phyloP scores from a whole-genome alignment of 2,797 vertebrate genomes.

The Vipera latastei region DNA sequence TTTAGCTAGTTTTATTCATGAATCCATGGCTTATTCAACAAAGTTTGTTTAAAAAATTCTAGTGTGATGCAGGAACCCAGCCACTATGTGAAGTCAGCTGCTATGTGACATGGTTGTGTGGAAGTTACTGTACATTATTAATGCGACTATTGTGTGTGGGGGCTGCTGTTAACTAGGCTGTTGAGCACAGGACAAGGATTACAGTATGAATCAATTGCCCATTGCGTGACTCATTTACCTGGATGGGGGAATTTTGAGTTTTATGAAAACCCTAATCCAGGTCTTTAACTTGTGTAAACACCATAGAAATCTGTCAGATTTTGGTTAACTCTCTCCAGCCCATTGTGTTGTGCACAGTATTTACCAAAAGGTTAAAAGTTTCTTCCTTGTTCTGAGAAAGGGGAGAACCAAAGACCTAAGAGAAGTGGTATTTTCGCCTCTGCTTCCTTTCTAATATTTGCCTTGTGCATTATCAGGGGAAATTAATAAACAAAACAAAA shows the following conservation, averaged over 20 bases:
- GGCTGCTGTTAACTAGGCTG: not conserved
- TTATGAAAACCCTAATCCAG: not conserved
- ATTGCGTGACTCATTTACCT: not conserved
- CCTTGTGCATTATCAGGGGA: not conserved
- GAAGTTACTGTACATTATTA: not conserved
- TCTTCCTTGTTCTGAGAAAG: not conserved
- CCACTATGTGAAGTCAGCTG: not conserved
- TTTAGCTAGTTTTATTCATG: not conserved
- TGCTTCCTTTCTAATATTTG: not conserved
- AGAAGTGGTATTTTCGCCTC: not conserved
- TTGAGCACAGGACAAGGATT: not conserved
- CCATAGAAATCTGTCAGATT: not conserved
- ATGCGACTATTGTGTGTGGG: not conserved
- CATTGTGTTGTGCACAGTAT: not conserved
- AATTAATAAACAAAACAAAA: not conserved
- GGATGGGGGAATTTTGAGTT: not conserved
- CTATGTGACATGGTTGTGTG: not conserved
- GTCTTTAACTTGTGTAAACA: not conserved
- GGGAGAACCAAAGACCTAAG: not conserved
- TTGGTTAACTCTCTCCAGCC: not conserved
- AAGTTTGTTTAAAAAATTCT: not conserved
- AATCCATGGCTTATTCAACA: not conserved
- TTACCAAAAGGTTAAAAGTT: not conserved
- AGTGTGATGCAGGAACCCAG: not conserved
- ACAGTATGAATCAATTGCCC: not conserved